Evolutionary conservation across 1,140 invertebrate genomes (phyloP), one percentile per base, ranked within the genome.

Genomic region (Lepidurus packardi): DNA sequence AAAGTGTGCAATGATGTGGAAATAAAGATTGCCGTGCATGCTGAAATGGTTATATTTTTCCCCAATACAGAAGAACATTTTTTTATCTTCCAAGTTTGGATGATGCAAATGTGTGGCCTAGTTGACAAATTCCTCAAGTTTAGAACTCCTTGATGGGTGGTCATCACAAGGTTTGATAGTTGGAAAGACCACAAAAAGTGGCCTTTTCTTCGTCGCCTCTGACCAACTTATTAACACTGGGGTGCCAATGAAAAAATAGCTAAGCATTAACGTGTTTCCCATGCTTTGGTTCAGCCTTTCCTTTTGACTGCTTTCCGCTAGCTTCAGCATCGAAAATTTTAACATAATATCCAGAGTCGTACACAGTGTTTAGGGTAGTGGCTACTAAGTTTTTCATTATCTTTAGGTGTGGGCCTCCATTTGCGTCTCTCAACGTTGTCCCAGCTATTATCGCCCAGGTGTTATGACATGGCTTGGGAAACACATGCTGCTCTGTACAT

Each of bases 321-420:
- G 53, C 21, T 65, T 65, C 53, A 65, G 21, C 53, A 65, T 9
- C 53, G 7, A 21, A 65, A 65, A 13, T 21, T 65, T 65, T 21
- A 65, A 21, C 53, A 65, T 13, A 65, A 13, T 7, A n/a, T 21
- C 21, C 21, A 13, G 53, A 21, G 53, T 65, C 53, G 21, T 65
- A 21, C 21, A 65, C 53, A 16, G 53, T 65, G 9, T 65, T 65
- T 65, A 65, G 53, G 53, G 53, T 65, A 65, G 53, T 65, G 53
- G 53, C 53, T 65, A 65, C 53, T 65, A 65, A 65, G 53, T 65
- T 65, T 65, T 65, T 65, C 53, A 65, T 65, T 65, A 65, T 65
- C 53, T 65, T 65, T 65, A 65, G 53, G 53, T 65, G 53, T 65
- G 53, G 53, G 53, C 53, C 53, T 65, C 16, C 53, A 65, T 65